Evolutionary conservation across 2,113 vertebrate genomes (phyloP), one percentile per base, ranked within the genome.

Genomic region (Tympanuchus pallidicinctus): DNA sequence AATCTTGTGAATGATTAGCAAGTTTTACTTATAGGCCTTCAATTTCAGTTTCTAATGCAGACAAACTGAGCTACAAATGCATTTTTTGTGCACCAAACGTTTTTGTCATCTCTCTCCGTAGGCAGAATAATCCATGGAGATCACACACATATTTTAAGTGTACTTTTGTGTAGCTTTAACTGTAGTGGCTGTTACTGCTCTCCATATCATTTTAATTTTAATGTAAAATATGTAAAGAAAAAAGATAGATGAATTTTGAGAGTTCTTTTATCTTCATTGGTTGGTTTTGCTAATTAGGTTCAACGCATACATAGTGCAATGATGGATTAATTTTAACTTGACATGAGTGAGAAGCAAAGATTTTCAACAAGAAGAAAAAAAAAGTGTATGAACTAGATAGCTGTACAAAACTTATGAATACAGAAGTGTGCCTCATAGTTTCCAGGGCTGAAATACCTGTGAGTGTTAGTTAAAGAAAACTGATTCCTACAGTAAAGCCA

Each of bases 251-350:
- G 34, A 84, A 18, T 65, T 81, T 32, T 45, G 52, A 91, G 42
- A 78, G 78, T n/a, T 71, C 21, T 64, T 91, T 80, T 94, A 72
- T 84, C 86, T 84, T 92, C 73, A 83, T 86, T 85, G 64, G 76
- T 40, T 89, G 79, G 76, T 94, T 86, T 86, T 82, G 70, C 30
- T 95, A 86, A 88, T 94, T 91, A 86, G 8, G 28, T 69, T 90
- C 75, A 84, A 91, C 76, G 60, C 1, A 2, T 73, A 47, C 75
- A 48, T 12, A 52, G 47, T 69, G 66, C 66, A 81, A 65, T 75
- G 80, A 79, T 80, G 78, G 88, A 92, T 91, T 81, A 72, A 91
- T 90, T 92, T 72, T 45, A 65, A 48, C 92, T 36, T 79, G 65
- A 67, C 64, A 63, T 63, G 45, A 72, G 48, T 71, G 50, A 78